Evolutionary conservation across 2,113 vertebrate species (phyloP).

Genomic region (Triplophysa dalaica): DNA sequence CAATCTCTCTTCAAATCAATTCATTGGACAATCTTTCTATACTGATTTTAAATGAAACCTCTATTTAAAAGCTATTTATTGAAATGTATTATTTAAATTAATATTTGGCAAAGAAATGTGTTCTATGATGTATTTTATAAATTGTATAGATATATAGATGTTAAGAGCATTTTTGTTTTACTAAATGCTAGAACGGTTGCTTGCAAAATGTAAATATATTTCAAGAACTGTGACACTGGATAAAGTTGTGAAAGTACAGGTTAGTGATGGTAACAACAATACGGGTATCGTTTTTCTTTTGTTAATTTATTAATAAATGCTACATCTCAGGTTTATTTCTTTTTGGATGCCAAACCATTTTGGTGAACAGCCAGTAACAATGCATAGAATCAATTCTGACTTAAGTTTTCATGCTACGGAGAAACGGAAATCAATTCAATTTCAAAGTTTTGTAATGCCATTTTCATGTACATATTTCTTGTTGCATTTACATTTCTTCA

Average conservation of each 20-base stretch:
- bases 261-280: constrained; percentile 43
- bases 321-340: constrained; percentile 52
- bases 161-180: constrained; percentile 31
- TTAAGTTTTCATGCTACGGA: not conserved
- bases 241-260: constrained; percentile 36
- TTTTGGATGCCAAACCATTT: constrained; percentile 17
- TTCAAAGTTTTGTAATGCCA: constrained; percentile 31
- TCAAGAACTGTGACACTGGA: constrained; percentile 5
- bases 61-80: constrained; percentile 50
- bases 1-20: constrained; percentile 49
- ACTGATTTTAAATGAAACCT: constrained; percentile 19
- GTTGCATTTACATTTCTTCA: constrained; percentile 1
- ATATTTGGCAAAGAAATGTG: constrained; percentile 53
- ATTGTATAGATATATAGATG: constrained; percentile 41
- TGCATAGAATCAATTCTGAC: constrained; percentile 10
- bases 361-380: constrained; percentile 21
- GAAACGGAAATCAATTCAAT: not conserved
- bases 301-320: constrained; percentile 11
- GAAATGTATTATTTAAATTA: constrained; percentile 37
- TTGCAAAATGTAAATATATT: constrained; percentile 46
- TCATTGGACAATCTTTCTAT: constrained; percentile 43
- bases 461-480: constrained; percentile 34
- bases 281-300: constrained; percentile 46
- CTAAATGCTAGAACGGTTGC: constrained; percentile 30
- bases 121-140: constrained; percentile 52